A percentile compares a stretch with the other conserved stretches of the same genome.
Evolutionary conservation across 1,140 invertebrate genomes (phyloP).

Genomic region (Phthorimaea operculella): DNA sequence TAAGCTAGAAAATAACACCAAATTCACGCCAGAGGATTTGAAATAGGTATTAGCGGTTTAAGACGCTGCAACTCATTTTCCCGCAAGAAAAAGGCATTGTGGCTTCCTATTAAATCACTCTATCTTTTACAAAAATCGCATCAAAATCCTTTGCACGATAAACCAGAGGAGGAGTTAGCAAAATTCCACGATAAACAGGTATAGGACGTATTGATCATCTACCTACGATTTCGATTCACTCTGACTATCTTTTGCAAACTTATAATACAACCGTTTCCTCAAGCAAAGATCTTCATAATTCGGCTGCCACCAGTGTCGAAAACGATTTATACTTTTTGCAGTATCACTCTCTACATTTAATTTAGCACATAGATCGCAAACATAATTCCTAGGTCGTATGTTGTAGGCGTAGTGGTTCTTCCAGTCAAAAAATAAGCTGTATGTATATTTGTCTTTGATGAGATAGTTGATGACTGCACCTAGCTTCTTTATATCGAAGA

Average conservation of each 20-base stretch:
- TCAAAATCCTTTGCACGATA: no score
- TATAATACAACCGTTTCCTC: conserved; percentile 6
- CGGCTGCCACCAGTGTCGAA: conserved; percentile 47
- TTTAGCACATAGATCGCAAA: conserved; percentile 41
- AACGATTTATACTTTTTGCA: conserved; percentile 11
- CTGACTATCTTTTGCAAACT: not conserved
- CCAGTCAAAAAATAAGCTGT: conserved; percentile 52
- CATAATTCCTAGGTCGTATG: conserved; percentile 19
- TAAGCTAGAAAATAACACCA: no score
- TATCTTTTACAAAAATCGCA: no score
- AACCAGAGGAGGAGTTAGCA: no score
- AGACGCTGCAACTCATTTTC: no score
- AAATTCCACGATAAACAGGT: no score
- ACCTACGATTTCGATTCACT: no score
- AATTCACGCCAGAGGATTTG: no score
- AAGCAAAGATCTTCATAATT: conserved; percentile 29
- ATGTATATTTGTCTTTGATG: conserved; percentile 35
- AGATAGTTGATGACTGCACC: conserved; percentile 46
- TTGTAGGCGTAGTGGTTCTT: conserved; percentile 49
- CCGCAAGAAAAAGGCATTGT: no score
- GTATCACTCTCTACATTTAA: conserved; percentile 24
- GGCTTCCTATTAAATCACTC: no score
- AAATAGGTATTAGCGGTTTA: no score
- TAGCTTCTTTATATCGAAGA: conserved; percentile 39
- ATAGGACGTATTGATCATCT: no score